Evolutionary conservation across 2,888 invertebrate genomes (phyloP).

Genomic region (Siphlonurus alternatus): DNA sequence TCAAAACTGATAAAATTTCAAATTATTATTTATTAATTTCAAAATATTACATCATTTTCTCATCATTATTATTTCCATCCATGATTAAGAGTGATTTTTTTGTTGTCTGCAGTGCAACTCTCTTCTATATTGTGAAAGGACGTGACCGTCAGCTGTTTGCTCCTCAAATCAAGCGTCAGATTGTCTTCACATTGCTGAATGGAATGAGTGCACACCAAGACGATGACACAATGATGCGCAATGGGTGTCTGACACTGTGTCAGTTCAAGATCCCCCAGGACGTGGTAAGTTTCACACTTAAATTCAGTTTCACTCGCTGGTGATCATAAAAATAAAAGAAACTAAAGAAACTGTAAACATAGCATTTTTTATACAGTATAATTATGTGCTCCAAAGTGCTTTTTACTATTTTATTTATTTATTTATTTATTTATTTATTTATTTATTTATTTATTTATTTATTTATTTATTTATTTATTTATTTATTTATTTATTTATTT

Average conservation of each 20-base stretch:
- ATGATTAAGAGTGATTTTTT: not conserved
- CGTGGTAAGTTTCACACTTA: constrained; percentile 58
- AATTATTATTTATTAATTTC: constrained; percentile 4
- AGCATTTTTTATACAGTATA: constrained; percentile 3
- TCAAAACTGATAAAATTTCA: not conserved
- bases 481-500: not conserved
- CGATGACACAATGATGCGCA: constrained; percentile 89
- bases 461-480: constrained; percentile 4
- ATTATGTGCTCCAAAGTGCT: constrained; percentile 4
- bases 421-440: not conserved
- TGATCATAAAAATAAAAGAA: too few species aligned
- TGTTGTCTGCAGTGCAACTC: constrained; percentile 74
- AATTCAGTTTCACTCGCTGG: too few species aligned
- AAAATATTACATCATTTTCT: constrained; percentile 3
- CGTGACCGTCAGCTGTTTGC: constrained; percentile 58
- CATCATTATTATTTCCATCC: not conserved
- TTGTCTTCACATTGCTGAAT: constrained; percentile 66
- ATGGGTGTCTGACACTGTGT: constrained; percentile 86
- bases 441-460: not conserved
- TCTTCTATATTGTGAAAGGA: constrained; percentile 89
- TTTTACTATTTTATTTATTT: constrained; percentile 6
- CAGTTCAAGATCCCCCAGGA: constrained; percentile 91
- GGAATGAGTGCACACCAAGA: constrained; percentile 75
- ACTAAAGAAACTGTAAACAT: too few species aligned
- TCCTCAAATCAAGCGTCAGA: constrained; percentile 54